Evolutionary conservation across 2,888 invertebrate species (phyloP).

Genomic region (Empis stercorea): DNA sequence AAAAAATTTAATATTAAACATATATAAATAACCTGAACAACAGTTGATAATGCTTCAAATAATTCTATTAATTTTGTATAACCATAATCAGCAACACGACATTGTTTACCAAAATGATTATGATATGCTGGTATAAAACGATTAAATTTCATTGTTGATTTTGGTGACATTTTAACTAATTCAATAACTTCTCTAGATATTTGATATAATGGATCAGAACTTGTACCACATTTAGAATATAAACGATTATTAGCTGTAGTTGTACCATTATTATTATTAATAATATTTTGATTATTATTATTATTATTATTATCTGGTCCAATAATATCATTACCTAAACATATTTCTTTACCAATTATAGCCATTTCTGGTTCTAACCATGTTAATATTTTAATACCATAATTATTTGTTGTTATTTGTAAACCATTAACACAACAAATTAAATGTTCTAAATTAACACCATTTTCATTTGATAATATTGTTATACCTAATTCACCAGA

Average conservation of each 20-base stretch:
- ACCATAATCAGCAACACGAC: slow-evolving; percentile 93
- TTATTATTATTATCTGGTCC: slow-evolving; percentile 24
- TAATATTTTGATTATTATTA: too few species aligned
- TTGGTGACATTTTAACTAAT: slow-evolving; percentile 65
- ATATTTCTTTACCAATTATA: slow-evolving; percentile 11
- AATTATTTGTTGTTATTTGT: slow-evolving; percentile 34
- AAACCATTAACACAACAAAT: slow-evolving; percentile 72
- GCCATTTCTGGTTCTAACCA: slow-evolving; percentile 26
- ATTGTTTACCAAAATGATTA: slow-evolving; percentile 91
- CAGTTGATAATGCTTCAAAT: slow-evolving; percentile 73
- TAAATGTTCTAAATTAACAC: slow-evolving; percentile 81
- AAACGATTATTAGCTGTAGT: slow-evolving; percentile 17
- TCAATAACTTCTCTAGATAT: slow-evolving; percentile 82
- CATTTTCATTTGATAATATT: slow-evolving; percentile 39
- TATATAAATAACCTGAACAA: slow-evolving; percentile 53
- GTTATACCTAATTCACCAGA: slow-evolving; percentile 27
- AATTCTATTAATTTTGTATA: slow-evolving; percentile 85
- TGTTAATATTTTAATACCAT: slow-evolving; percentile 34
- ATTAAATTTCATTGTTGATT: slow-evolving; percentile 67
- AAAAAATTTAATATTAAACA: too few species aligned
- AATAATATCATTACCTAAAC: slow-evolving; percentile 23
- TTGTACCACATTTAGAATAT: slow-evolving; percentile 24
- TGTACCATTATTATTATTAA: slow-evolving; percentile 6
- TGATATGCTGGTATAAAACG: slow-evolving; percentile 93
- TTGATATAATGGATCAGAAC: slow-evolving; percentile 41